Percentiles rank a stretch among this genome's conserved stretches.
These are phyloP conservation scores for Bolborhynchus lineola DNA, from an alignment of 2,113 vertebrate species.

Conservation along the genomic window DNA sequence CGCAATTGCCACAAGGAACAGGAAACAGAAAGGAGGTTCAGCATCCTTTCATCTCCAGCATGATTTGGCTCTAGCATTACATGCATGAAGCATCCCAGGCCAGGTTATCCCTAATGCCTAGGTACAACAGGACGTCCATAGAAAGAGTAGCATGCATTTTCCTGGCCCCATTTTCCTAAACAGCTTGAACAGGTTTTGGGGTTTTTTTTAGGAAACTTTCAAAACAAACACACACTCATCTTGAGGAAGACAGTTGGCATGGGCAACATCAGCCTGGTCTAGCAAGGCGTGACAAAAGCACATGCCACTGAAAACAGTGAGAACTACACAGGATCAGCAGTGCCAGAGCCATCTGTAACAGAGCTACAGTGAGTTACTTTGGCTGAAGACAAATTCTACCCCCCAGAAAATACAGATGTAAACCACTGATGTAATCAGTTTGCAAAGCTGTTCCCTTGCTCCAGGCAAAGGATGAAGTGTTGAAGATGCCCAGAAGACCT, in stretches of 20 bases:
- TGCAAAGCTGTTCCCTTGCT: constrained; percentile 7
- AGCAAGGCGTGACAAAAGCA: background rate
- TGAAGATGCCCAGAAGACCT: background rate
- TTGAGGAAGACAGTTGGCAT: background rate
- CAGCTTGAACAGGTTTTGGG: background rate
- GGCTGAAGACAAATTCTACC: background rate
- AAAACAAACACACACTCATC: background rate
- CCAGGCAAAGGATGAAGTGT: background rate
- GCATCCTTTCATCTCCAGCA: background rate
- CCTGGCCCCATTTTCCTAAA: background rate
- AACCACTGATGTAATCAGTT: background rate
- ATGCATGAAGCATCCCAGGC: fast-evolving
- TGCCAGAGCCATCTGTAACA: background rate
- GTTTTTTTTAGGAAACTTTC: background rate
- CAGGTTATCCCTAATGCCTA: background rate
- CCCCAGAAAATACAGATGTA: background rate
- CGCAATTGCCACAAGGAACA: background rate
- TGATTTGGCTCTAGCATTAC: background rate
- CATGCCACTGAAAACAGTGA: background rate
- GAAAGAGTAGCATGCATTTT: background rate
- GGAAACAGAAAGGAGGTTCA: background rate
- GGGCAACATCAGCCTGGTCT: background rate
- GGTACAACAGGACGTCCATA: no score
- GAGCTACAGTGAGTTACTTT: background rate
- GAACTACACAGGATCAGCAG: background rate